These are phyloP conservation scores for Sabatieria punctata DNA, from an alignment of 2,888 invertebrate genomes.

Conservation along the genomic window DNA sequence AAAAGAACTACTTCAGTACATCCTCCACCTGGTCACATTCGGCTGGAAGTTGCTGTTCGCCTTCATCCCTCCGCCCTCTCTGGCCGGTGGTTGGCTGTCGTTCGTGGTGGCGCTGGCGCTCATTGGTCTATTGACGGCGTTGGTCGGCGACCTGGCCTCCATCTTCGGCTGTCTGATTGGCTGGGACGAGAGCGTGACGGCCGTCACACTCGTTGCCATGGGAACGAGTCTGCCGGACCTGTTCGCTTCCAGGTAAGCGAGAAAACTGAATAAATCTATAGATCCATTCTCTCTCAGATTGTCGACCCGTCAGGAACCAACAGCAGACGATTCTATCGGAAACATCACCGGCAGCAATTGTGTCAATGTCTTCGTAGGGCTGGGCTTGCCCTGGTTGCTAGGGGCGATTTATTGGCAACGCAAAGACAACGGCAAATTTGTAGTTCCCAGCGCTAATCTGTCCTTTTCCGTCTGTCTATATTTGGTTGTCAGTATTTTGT, in stretches of 20 bases:
- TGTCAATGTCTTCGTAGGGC: slow-evolving; percentile 45
- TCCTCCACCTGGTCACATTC: slow-evolving; percentile 43
- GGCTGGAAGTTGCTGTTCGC: slow-evolving; percentile 43
- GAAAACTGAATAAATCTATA: too few relatives aligned
- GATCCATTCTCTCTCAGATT: too few relatives aligned
- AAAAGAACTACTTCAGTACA: too few relatives aligned
- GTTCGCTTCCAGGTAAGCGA: slow-evolving; percentile 37
- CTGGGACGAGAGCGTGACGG: slow-evolving; percentile 40
- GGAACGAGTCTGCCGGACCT: slow-evolving; percentile 44
- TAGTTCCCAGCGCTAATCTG: slow-evolving; percentile 32
- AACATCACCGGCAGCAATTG: slow-evolving; percentile 45
- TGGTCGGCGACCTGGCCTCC: slow-evolving; percentile 42
- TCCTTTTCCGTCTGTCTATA: slow-evolving; percentile 42
- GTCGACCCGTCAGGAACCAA: slow-evolving; percentile 40
- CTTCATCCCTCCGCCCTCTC: slow-evolving; percentile 39
- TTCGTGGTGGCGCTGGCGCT: slow-evolving; percentile 39
- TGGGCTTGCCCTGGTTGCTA: slow-evolving; percentile 44
- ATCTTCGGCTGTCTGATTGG: slow-evolving; percentile 44
- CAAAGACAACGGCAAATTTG: slow-evolving; percentile 31
- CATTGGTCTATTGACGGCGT: slow-evolving; percentile 42
- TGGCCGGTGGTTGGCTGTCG: slow-evolving; percentile 42
- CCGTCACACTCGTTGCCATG: slow-evolving; percentile 41
- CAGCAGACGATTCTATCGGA: slow-evolving; percentile 44
- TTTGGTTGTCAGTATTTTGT: slow-evolving; percentile 36
- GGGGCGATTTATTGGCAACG: slow-evolving; percentile 39